Evolutionary conservation across 2,113 vertebrate genomes (phyloP).

Genomic region (Procavia capensis): DNA sequence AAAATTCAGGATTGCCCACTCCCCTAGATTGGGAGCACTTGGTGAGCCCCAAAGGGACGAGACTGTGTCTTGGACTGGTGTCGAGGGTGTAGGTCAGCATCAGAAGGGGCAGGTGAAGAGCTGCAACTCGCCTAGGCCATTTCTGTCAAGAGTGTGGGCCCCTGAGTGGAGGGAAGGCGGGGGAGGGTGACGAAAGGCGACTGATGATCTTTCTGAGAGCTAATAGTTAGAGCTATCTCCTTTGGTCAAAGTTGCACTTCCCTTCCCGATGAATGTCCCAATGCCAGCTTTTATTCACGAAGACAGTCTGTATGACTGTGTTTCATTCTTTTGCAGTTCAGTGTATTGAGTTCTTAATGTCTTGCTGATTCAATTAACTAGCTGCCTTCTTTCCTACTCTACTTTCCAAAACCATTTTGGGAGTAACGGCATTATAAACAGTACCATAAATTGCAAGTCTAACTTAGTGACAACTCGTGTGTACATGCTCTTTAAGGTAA

Average conservation of each 20-base stretch:
- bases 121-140: not conserved
- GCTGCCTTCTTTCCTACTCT: not conserved
- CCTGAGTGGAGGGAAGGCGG: not conserved
- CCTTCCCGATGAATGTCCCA: not conserved
- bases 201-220: not conserved
- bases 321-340: not conserved
- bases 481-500: no score
- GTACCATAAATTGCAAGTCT: no score
- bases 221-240: not conserved
- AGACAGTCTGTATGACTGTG: not conserved
- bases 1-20: not conserved
- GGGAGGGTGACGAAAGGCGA: not conserved
- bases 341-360: not conserved
- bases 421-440: slow-evolving; percentile 34
- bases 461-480: no score
- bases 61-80: not conserved
- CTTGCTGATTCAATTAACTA: not conserved
- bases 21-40: not conserved
- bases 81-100: not conserved
- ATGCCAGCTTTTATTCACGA: not conserved
- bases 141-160: not conserved
- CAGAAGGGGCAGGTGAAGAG: not conserved
- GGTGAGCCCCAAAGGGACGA: not conserved
- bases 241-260: not conserved
- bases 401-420: slow-evolving; percentile 3